Base-by-base conservation (phyloP, 2,797 vertebrate genomes). In the Halcyon chelicuti region DNA sequence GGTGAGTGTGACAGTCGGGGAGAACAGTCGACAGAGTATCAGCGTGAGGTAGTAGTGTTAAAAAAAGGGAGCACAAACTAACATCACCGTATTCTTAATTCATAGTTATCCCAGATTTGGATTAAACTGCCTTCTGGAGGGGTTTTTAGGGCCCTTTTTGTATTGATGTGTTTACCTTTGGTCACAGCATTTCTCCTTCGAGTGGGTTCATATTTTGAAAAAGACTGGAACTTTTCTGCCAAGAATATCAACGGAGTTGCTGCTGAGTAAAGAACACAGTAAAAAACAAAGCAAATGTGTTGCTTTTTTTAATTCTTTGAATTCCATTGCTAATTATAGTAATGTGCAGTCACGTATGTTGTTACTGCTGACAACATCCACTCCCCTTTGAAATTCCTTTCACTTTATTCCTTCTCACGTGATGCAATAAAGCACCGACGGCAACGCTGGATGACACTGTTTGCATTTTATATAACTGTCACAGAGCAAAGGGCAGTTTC, bases 251-350 rank as follows among this genome's bases (percentile, higher is more conserved):
- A 5, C 37, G 46, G 67, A 46, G 42, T 39, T 75, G 67, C 78
- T 91, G 78, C 78, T 76, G 75, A 88, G 73, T 74, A 61, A 73
- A 86, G 94, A 87, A 29, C 42, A 16, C 12, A 22, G 68, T 47
- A 76, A 75, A 81, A 94, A 90, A 15, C 54, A 79, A 83, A 90
- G 73, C 28, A 77, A 83, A 92, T 35, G 19, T 28, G 72, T 83
- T 90, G 61, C 8, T 46, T 88, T 85, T 85, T 74, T 29, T 54
- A 86, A 74, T 90, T 88, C 86, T 92, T 92, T 88, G 49, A 39
- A 88, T 95, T 92, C 77, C 89, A 80, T 60, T 86, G 70, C 86
- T 94, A 89, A 96, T 93, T 94, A 88, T 83, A 92, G 86, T 10
- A 57, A 54, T 20, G 40, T 80, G 80, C 77, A 67, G 74, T 75